Base-by-base conservation (phyloP, 2,888 invertebrate species). In the Byasa hedistus region DNA sequence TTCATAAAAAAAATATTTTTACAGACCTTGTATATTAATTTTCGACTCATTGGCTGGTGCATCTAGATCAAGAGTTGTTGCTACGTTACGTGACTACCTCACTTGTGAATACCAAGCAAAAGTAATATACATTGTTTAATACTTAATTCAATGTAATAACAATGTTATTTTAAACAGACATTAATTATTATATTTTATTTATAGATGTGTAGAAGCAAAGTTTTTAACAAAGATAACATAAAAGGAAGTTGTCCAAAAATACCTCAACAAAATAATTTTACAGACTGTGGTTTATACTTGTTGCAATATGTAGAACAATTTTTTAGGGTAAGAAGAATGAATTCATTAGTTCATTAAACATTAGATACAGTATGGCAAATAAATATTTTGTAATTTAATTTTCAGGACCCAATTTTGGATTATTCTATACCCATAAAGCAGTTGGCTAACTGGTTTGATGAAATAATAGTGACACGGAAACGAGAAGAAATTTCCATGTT, bases 191-290 rank as follows among this genome's bases (percentile, higher is more conserved):
- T 15, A 15, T 63, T 72, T 65, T 44, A 64, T 44, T 86, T 84
- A 65, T 84, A 92, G 90, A 85, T 93, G 65, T 93, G 93, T n/a
- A 85, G 86, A 58, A 94, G 93, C 72, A 94, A 95, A 79, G 84
- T 93, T 60, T 98, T 96, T 82, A 95, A 95, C 72, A 97, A 96
- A 82, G 95, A 96, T 75, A 95, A 95, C 57, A 96, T 98, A 76
- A 96, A 96, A 79, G 98, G 98, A 7, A 94, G 95, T 72, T 95
- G 95, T 78, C 97, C 97, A 0, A 96, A 96, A 90, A 97, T 98
- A 71, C 99, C 99, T n/a, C 98, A 99, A 82, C 99, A 99, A 89
- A 96, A 95, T 72, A 99, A 99, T 92, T 98, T 96, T 81, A 97
- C 96, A 54, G 99, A 99, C 85, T 99, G 99, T 88, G 99, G 99